phyloP scores from a whole-genome alignment of 37 sponge, comb jelly and placozoan species.

The Eunapius fragilis region DNA sequence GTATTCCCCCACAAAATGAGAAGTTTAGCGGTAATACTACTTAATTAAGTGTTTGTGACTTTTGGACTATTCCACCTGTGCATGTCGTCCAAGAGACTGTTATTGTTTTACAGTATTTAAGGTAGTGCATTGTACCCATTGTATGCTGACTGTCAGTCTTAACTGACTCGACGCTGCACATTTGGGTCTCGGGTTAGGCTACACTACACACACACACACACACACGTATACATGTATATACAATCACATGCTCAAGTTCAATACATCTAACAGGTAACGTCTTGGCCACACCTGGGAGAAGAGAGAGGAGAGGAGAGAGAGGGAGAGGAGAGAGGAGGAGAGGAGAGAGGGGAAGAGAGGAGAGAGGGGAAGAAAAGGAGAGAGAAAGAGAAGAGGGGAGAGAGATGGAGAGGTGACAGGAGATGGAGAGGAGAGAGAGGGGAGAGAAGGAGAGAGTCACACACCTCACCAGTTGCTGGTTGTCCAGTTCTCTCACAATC shows the following conservation, averaged over 20 bases:
- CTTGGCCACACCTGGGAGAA: background rate
- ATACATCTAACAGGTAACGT: background rate
- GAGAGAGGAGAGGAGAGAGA: background rate
- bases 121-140: background rate
- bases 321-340: too few species aligned
- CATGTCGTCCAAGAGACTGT: too few species aligned
- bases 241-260: background rate
- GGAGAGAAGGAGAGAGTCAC: background rate
- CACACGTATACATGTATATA: background rate
- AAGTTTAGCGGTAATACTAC: background rate
- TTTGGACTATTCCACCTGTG: background rate
- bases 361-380: background rate
- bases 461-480: conserved; percentile 5
- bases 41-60: background rate
- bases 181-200: background rate
- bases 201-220: background rate
- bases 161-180: background rate
- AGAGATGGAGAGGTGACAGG: background rate
- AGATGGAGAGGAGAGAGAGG: background rate
- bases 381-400: background rate
- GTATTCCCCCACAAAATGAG: background rate
- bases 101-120: too few species aligned
- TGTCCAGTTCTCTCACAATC: conserved; percentile 69
- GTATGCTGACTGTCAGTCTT: background rate
- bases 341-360: background rate